Evolutionary conservation across 2,797 vertebrate species (phyloP), one percentile per base, ranked within the genome.

Genomic region (Sebastes baramenuke): DNA sequence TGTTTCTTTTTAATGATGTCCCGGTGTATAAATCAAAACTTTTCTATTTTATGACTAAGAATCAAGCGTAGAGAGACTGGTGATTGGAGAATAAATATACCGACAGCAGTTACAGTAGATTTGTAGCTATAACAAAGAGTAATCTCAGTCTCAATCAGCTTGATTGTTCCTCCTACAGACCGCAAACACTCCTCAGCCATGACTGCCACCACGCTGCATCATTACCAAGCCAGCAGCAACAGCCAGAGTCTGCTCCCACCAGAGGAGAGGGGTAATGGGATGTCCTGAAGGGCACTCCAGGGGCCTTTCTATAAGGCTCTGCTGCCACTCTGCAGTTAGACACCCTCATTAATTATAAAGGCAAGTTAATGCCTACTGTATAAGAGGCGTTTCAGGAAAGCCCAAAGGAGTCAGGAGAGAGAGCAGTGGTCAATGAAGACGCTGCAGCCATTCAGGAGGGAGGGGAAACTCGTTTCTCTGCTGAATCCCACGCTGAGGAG

Each of bases 311-410:
- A 79, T 83, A 85, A 85, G 88, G 82, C 86, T 77, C 75, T 84
- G 84, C 85, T 84, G 81, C 85, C 82, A 84, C 73, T 90, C 73
- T 27, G 60, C 80, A 83, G 84, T 85, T 92, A 78, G 84, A 78
- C 59, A 74, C 34, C 24, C 86, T 90, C 91, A 93, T 95, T 92
- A 94, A 95, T 94, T 94, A 95, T 92, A 71, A 73, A 94, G 67
- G 58, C 14, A 62, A 66, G 81, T 90, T 93, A 93, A 94, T 89
- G 87, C 84, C 81, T 85, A 71, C 64, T 77, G 85, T 88, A 76
- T 85, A 79, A 82, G 75, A 89, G 79, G 54, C 49, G 54, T 85
- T 88, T 89, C 42, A 81, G 70, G 60, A 89, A 83, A 81, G 65
- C 86, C 87, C 81, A 73, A 49, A 70, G 77, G 87, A 89, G 70